Evolutionary conservation across 2,797 vertebrate genomes (phyloP).

Genomic region (Poecilia gillii): DNA sequence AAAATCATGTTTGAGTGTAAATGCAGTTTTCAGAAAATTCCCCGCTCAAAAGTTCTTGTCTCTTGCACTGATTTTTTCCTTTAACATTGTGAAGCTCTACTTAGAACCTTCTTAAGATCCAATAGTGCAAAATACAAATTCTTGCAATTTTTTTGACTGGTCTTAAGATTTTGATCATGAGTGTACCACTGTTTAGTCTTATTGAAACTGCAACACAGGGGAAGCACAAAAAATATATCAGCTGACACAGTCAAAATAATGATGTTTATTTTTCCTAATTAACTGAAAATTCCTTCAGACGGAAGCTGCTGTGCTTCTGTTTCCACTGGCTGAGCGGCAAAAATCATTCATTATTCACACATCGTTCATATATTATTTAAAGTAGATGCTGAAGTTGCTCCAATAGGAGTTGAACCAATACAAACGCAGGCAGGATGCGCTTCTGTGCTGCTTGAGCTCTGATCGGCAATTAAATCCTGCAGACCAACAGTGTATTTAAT

Average conservation of each 20-base stretch:
- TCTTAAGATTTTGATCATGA: too few species aligned
- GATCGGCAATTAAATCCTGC: neutral
- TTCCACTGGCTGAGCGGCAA: neutral
- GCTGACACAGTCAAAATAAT: neutral
- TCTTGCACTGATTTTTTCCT: too few species aligned
- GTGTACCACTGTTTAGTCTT: neutral
- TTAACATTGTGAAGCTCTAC: too few species aligned
- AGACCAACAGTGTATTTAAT: slow-evolving; percentile 2
- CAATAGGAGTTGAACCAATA: neutral
- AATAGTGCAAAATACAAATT: too few species aligned
- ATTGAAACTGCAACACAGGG: neutral
- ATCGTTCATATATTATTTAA: neutral
- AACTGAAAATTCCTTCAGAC: neutral
- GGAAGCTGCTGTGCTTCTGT: neutral
- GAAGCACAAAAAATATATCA: neutral
- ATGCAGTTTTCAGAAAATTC: too few species aligned
- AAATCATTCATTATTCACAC: neutral
- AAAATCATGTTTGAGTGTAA: too few species aligned
- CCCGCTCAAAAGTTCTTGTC: too few species aligned
- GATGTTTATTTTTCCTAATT: neutral
- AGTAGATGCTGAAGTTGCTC: neutral
- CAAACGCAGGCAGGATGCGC: neutral
- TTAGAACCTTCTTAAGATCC: too few species aligned
- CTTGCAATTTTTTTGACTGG: too few species aligned
- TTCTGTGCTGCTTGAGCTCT: neutral